Evolutionary conservation across 1,140 invertebrate species (phyloP).

Genomic region (Dinothrombium tinctorium): DNA sequence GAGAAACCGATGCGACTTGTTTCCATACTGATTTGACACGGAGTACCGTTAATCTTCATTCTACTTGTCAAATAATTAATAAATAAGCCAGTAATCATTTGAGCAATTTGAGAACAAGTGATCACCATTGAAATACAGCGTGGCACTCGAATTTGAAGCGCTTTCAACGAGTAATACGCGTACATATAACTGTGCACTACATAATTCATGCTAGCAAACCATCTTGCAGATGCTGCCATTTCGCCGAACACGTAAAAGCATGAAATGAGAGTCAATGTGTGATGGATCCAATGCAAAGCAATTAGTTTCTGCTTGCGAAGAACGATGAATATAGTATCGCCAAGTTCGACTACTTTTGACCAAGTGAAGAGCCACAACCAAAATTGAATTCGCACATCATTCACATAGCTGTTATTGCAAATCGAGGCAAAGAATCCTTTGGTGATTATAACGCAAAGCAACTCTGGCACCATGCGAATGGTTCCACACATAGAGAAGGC

Average conservation of each 20-base stretch:
- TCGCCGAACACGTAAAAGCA: constrained; percentile 84
- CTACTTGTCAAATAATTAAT: constrained; percentile 48
- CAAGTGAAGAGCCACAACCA: constrained; percentile 90
- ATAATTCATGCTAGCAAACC: constrained; percentile 97
- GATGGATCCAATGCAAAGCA: constrained; percentile 76
- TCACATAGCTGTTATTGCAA: background rate
- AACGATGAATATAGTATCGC: constrained; percentile 88
- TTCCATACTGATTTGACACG: too few species aligned
- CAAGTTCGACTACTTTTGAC: constrained; percentile 71
- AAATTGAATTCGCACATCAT: constrained; percentile 20
- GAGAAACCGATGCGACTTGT: too few species aligned
- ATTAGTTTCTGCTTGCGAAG: constrained; percentile 84
- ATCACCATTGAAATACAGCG: constrained; percentile 64
- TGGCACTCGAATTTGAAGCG: constrained; percentile 64
- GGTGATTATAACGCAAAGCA: background rate
- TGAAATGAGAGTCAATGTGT: constrained; percentile 43
- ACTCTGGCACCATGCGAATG: background rate
- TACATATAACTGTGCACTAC: constrained; percentile 96
- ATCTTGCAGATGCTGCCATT: constrained; percentile 81
- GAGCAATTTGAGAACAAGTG: constrained; percentile 64
- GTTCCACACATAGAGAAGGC: background rate
- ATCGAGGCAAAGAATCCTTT: background rate
- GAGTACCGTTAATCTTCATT: too few species aligned
- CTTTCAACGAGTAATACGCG: constrained; percentile 73
- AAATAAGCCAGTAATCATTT: constrained; percentile 89